Conservation (phyloP, 1,140 invertebrate genomes). For the Oppia nitens region DNA sequence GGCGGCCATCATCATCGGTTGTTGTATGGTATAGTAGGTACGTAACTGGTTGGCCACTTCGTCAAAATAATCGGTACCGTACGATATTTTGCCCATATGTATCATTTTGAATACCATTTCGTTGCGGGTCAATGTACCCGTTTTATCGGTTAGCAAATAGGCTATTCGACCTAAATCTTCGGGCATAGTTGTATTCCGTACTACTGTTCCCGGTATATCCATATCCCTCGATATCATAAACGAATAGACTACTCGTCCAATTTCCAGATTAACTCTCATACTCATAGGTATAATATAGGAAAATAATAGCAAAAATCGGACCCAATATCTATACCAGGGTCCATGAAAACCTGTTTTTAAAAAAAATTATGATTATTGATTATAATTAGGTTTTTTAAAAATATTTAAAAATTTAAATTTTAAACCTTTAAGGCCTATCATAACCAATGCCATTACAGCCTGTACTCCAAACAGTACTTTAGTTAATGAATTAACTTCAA, state of each 20-base stretch:
- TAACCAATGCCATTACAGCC: constrained; percentile 69
- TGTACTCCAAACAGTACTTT: constrained; percentile 89
- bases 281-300: constrained; percentile 99
- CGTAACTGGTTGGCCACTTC: constrained; percentile 34
- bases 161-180: constrained; percentile 91
- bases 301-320: constrained; percentile 89
- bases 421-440: constrained; percentile 71
- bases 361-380: too few relatives aligned
- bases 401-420: too few relatives aligned
- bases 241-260: constrained; percentile 94
- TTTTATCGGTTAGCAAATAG: constrained; percentile 93
- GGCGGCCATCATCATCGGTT: too few relatives aligned
- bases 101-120: constrained; percentile 95
- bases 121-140: constrained; percentile 95
- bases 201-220: constrained; percentile 79
- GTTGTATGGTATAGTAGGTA: constrained; percentile 22
- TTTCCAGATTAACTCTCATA: constrained; percentile 91
- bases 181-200: constrained; percentile 93
- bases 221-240: constrained; percentile 89
- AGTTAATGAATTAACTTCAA: constrained; percentile 87
- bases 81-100: constrained; percentile 74
- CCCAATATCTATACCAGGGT: constrained; percentile 91
- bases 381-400: too few relatives aligned
- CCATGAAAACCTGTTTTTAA: constrained; percentile 67
- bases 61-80: constrained; percentile 68